Percentiles rank a stretch among this genome's conserved stretches.
phyloP scores from a whole-genome alignment of 1,140 invertebrate genomes.

The Batillaria attramentaria region DNA sequence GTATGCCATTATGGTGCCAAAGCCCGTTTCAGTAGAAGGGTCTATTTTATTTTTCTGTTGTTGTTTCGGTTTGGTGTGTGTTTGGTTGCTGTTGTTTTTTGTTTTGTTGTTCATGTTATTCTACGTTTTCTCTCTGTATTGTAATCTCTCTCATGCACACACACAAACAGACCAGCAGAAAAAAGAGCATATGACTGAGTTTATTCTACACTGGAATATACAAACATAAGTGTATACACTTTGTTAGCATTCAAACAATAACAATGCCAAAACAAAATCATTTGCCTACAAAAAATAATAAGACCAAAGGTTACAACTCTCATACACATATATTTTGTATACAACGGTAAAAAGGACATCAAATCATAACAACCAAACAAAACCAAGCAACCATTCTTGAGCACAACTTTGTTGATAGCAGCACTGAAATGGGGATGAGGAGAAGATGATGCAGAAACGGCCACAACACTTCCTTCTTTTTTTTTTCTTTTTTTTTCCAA shows the following conservation, averaged over 20 bases:
- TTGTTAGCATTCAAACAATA: constrained; percentile 9
- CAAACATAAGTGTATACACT: constrained; percentile 10
- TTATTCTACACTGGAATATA: constrained; percentile 13
- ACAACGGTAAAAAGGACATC: not conserved
- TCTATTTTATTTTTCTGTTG: too few relatives aligned
- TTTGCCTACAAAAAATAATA: constrained; percentile 4
- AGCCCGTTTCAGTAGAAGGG: too few relatives aligned
- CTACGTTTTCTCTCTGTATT: too few relatives aligned
- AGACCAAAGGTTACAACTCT: not conserved
- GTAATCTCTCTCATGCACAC: not conserved
- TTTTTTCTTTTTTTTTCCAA: too few relatives aligned
- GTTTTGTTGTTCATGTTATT: too few relatives aligned
- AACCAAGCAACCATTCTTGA: not conserved
- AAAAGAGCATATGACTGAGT: not conserved
- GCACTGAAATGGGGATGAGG: not conserved
- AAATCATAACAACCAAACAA: not conserved
- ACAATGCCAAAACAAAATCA: constrained; percentile 5
- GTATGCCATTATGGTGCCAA: too few relatives aligned
- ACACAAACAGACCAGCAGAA: not conserved
- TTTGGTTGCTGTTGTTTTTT: too few relatives aligned
- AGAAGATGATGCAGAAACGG: too few relatives aligned
- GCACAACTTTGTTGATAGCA: constrained; percentile 1
- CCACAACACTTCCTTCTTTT: too few relatives aligned
- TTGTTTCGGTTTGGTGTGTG: too few relatives aligned
- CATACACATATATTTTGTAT: not conserved